Evolutionary conservation across 2,888 invertebrate species (phyloP), one percentile per base, ranked within the genome.

Genomic region (Drosophila mimetica): DNA sequence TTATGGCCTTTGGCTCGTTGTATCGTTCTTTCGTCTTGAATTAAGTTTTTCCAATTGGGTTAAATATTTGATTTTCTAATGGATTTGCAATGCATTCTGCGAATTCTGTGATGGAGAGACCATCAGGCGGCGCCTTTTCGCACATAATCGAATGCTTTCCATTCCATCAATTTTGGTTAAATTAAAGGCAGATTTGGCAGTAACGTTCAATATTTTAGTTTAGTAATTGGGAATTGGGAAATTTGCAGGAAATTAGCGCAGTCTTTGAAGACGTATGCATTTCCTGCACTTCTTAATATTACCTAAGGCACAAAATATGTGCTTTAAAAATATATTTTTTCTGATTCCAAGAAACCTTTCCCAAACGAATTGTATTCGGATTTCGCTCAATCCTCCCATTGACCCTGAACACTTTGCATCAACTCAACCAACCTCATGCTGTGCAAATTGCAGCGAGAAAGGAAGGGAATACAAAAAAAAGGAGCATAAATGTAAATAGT

Each of bases 61-160:
- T 59, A 53, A 70, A 70, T 70, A 53, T 69, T 69, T 59, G 71
- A 48, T 47, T 16, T 52, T 53, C 69, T 48, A 58, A 70, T 70
- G 70, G 67, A 70, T 59, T 69, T 70, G 18, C 41, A 51, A 52
- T 51, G 57, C 39, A 59, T 30, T n/a, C n/a, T n/a, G 9, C 47
- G 47, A 52, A 69, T 47, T 36, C 34, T 11, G 25, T 18, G 28
- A 20, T 28, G n/a, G n/a, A n/a, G n/a, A n/a, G n/a, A n/a, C n/a
- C n/a, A 7, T 1, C 4, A 13, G 4, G 20, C 20, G 16, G 46
- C 41, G 18, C 22, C 25, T 32, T 42, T 32, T 20, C 41, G 48
- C 63, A 41, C 64, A 28, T 42, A 46, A 46, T 61, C 41, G 54
- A 39, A 36, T 58, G 32, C 57, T 16, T 11, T 32, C 57, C 30